These are phyloP conservation scores for Orthonyx spaldingii DNA, from an alignment of 2,113 vertebrate genomes.

Conservation along the genomic window DNA sequence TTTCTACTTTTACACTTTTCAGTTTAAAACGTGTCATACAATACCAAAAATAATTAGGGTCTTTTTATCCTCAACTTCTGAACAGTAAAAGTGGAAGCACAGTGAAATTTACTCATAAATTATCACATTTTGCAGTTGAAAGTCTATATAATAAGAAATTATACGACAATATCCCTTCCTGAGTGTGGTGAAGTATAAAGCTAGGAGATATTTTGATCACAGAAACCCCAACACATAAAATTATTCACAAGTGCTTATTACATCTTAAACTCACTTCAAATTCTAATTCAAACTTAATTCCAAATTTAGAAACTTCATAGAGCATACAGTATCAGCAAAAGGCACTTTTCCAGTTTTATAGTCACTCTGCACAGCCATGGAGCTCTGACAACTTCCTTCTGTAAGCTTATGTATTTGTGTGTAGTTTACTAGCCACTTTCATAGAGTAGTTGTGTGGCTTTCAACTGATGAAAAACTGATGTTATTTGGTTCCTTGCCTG, in stretches of 20 bases:
- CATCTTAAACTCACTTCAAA: not conserved
- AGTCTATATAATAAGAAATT: not conserved
- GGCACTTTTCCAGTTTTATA: not conserved
- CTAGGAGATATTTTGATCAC: not conserved
- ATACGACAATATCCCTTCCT: not conserved
- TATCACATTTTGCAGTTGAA: not conserved
- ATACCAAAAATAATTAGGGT: not conserved
- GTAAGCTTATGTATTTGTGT: not conserved
- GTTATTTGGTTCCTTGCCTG: not conserved
- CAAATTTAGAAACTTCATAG: not conserved
- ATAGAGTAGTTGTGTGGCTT: not conserved
- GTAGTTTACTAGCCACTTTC: not conserved
- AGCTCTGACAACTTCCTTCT: not conserved
- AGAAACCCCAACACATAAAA: not conserved
- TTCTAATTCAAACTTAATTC: not conserved
- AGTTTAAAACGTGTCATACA: not conserved
- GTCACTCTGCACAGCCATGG: not conserved
- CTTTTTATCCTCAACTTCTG: not conserved
- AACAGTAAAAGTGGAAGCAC: not conserved
- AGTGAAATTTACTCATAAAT: not conserved
- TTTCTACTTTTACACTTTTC: not conserved
- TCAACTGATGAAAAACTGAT: not conserved
- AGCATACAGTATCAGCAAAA: not conserved
- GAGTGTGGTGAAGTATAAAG: not conserved
- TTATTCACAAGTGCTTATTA: not conserved